These are phyloP conservation scores for Plebejus anna DNA, from an alignment of 2,888 invertebrate species.

Conservation along the genomic window DNA sequence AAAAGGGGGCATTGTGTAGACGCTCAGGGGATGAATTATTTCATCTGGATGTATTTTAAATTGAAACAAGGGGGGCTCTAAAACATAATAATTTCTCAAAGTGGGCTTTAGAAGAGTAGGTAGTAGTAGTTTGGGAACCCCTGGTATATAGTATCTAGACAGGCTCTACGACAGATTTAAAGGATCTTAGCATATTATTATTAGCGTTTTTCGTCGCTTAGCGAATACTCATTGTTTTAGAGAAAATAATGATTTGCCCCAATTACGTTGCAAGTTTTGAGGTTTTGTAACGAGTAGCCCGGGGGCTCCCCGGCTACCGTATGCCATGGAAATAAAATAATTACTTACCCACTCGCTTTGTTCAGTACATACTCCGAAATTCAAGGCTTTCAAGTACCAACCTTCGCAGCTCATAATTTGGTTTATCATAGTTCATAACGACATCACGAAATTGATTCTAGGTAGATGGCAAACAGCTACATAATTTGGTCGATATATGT, in stretches of 20 bases:
- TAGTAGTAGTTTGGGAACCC: too few relatives aligned
- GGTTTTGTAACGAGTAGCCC: slow-evolving; percentile 35
- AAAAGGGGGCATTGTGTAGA: too few relatives aligned
- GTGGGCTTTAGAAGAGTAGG: too few relatives aligned
- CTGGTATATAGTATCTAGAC: too few relatives aligned
- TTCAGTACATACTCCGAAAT: neutral
- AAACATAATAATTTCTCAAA: too few relatives aligned
- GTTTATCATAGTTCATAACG: too few relatives aligned
- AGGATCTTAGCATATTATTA: too few relatives aligned
- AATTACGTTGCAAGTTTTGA: slow-evolving; percentile 16
- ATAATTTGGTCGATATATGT: neutral
- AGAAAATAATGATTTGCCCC: neutral
- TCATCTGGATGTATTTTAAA: too few relatives aligned
- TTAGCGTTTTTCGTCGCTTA: too few relatives aligned
- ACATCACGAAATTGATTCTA: neutral
- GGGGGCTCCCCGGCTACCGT: slow-evolving; percentile 43
- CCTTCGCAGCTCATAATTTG: neutral
- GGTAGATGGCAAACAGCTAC: neutral
- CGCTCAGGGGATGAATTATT: too few relatives aligned
- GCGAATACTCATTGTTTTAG: neutral
- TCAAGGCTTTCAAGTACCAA: neutral
- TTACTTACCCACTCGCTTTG: neutral
- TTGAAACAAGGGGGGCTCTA: too few relatives aligned
- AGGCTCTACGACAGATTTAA: too few relatives aligned
- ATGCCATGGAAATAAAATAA: slow-evolving; percentile 37